Evolutionary conservation across 2,797 vertebrate species (phyloP), one percentile per base, ranked within the genome.

Genomic region (Valencia hispanica): DNA sequence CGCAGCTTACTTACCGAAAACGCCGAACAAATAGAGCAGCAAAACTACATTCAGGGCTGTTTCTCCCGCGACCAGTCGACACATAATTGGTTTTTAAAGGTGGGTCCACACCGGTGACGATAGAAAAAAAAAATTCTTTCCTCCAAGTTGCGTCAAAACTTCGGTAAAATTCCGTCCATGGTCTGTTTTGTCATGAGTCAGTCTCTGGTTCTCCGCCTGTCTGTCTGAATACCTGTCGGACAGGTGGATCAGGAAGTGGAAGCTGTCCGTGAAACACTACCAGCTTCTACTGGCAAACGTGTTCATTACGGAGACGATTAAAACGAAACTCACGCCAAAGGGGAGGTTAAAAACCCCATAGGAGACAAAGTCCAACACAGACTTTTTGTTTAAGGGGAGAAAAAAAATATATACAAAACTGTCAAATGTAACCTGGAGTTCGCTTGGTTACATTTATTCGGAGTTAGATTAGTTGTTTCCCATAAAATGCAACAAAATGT

Each of bases 221-320:
- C 34, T 5, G 12, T 0, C 18, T 2, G 47, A 11, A 1, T 83
- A 95, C 95, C 94, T 95, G 94, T 71, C 81, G 68, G 80, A 94
- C 95, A 96, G 94, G 95, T 96, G 94, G 82, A 88, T 79, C 95
- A 89, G 95, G 95, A 95, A 94, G 92, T 94, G 74, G 32, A 4
- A 57, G 69, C 55, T 45, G 0, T 14, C 14, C 4, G 51, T 53
- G 22, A 4, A 36, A 0, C 8, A 43, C 39, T 43, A 1, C 14
- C 6, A 14, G n/a, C n/a, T 34, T 8, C 7, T 7, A 1, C 32
- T 36, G 17, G 32, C 15, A 32, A 59, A 17, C 57, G 18, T 9
- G 30, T 17, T 18, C 7, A 34, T 0, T 8, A 20, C 36, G 17
- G 61, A 65, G 61, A 5, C 32, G 12, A 0, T 4, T 8, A 61